A percentile compares a stretch with the other conserved stretches of the same genome.
These are phyloP conservation scores for Eudemis profundana DNA, from an alignment of 2,888 invertebrate species.

Conservation along the genomic window DNA sequence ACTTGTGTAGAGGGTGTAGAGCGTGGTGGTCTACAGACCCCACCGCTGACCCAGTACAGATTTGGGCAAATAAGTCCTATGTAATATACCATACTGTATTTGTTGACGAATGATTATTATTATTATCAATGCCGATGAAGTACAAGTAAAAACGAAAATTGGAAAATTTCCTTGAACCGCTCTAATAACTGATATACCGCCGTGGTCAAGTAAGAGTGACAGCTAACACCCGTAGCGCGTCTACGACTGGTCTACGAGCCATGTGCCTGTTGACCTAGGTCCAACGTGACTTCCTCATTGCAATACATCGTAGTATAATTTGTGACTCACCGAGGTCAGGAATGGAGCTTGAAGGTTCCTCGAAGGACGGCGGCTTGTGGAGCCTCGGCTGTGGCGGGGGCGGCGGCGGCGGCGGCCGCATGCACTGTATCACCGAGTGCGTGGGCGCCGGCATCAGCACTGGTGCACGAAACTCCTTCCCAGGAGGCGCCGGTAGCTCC, in stretches of 20 bases:
- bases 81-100: too few relatives aligned
- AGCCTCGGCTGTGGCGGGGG: constrained; percentile 83
- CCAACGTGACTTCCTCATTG: constrained; percentile 35
- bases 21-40: too few relatives aligned
- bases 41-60: too few relatives aligned
- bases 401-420: constrained; percentile 80
- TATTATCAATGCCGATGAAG: too few relatives aligned
- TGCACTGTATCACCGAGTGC: constrained; percentile 82
- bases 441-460: constrained; percentile 71
- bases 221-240: constrained; percentile 29
- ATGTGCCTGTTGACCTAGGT: constrained; percentile 41
- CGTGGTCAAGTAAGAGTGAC: constrained; percentile 33
- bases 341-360: constrained; percentile 94
- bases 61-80: too few relatives aligned
- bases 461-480: constrained; percentile 80
- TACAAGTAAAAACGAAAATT: too few relatives aligned
- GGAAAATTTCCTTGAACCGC: not conserved
- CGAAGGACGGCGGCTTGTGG: constrained; percentile 85
- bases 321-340: constrained; percentile 92
- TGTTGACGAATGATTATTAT: too few relatives aligned
- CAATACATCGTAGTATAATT: constrained; percentile 26
- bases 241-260: constrained; percentile 35
- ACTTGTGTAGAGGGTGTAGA: too few relatives aligned
- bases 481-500: constrained; percentile 80
- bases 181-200: not conserved